These are phyloP conservation scores for Clamator glandarius DNA, from an alignment of 2,797 vertebrate species.

Conservation along the genomic window DNA sequence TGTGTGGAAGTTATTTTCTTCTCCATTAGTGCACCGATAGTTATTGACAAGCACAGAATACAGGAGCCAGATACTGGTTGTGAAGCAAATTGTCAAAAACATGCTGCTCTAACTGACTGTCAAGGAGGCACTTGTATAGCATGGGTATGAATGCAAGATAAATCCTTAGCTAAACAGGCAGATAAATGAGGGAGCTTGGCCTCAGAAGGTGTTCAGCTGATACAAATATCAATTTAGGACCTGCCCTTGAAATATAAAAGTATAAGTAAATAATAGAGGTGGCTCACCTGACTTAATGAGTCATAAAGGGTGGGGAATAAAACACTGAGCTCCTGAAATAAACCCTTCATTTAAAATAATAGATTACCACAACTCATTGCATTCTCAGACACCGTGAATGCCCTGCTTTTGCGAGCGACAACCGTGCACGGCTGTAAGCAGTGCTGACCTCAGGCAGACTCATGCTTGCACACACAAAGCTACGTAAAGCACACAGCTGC, in stretches of 20 bases:
- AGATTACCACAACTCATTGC: neutral
- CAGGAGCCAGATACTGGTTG: neutral
- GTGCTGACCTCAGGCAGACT: neutral
- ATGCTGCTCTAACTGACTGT: neutral
- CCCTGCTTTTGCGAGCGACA: fast-evolving
- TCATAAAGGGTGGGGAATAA: constrained; percentile 40
- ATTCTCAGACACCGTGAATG: fast-evolving
- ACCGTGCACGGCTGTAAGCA: neutral
- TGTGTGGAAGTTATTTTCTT: neutral
- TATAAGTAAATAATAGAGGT: constrained; percentile 30
- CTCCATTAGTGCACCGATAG: neutral
- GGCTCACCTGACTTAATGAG: constrained; percentile 43
- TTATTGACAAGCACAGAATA: neutral
- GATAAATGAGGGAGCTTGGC: constrained; percentile 24
- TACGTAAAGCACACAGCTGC: neutral
- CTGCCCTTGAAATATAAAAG: constrained; percentile 17
- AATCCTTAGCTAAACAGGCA: constrained; percentile 27
- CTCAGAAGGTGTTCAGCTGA: constrained; percentile 4
- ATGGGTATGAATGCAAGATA: neutral
- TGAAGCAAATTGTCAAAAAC: neutral
- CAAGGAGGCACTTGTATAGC: neutral
- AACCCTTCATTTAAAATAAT: neutral
- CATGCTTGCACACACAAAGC: neutral
- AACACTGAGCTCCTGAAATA: neutral
- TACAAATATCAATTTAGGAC: constrained; percentile 22